Percentiles rank a stretch among this genome's conserved stretches.
Conservation (phyloP, 2,113 vertebrate genomes). For the Rhinolophus ferrumequinum region DNA sequence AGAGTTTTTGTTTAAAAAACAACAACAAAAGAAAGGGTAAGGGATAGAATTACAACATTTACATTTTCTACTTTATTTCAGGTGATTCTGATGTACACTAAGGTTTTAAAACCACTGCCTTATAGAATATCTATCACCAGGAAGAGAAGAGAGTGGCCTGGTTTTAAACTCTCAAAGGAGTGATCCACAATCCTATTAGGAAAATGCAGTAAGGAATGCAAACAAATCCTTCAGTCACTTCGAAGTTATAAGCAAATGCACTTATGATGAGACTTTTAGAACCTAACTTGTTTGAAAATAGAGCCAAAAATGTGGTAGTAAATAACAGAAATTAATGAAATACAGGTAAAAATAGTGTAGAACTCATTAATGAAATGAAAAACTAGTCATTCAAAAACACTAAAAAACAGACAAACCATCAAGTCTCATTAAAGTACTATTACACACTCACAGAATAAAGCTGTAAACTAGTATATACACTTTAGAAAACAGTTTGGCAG, state of each 20-base stretch:
- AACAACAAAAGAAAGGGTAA: neutral
- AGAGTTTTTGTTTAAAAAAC: neutral
- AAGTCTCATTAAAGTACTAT: neutral
- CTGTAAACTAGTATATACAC: neutral
- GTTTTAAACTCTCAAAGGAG: neutral
- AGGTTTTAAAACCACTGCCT: neutral
- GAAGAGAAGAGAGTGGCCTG: neutral
- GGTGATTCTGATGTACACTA: neutral
- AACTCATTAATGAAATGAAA: neutral
- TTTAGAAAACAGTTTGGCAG: neutral
- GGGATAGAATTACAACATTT: neutral
- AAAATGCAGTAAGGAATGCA: neutral
- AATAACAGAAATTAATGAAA: neutral
- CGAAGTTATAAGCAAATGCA: neutral
- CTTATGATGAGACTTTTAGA: neutral
- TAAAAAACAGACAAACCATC: neutral
- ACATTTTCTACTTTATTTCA: neutral
- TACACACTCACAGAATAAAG: neutral
- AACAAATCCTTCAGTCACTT: neutral
- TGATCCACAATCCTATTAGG: neutral
- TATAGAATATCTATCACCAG: neutral
- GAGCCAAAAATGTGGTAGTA: neutral
- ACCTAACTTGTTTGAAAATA: neutral
- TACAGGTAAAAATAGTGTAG: neutral
- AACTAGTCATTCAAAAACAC: neutral